Evolutionary conservation across 2,888 invertebrate species (phyloP).

Genomic region (Tetropium fuscum): DNA sequence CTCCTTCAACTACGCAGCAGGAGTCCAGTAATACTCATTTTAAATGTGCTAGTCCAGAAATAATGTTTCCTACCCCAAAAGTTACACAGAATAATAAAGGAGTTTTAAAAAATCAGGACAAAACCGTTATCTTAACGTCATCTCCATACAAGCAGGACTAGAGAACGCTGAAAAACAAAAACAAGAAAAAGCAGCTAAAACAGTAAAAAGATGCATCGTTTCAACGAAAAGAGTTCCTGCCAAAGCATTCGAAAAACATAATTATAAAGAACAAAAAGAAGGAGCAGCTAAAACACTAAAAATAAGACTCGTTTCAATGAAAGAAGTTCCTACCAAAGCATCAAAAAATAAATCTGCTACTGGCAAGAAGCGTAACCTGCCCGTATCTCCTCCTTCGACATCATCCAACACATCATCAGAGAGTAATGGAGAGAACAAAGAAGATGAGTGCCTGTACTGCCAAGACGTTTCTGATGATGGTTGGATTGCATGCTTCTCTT

Average conservation of each 20-base stretch:
- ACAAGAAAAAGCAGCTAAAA: neutral
- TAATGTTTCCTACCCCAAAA: neutral
- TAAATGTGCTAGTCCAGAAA: neutral
- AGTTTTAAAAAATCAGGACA: neutral
- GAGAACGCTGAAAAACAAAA: neutral
- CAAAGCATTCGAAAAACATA: neutral
- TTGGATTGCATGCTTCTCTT: too few relatives aligned
- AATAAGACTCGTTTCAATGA: too few relatives aligned
- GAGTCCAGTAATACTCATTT: too few relatives aligned
- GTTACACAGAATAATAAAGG: neutral
- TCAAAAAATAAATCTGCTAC: slow-evolving; percentile 1
- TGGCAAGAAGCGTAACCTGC: slow-evolving; percentile 1
- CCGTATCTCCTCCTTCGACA: slow-evolving; percentile 1
- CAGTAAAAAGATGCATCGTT: neutral
- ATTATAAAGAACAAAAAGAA: neutral
- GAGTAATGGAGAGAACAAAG: neutral
- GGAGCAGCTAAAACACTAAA: neutral
- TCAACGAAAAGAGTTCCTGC: neutral
- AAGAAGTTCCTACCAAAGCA: neutral
- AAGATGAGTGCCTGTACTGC: neutral
- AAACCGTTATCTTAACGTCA: too few relatives aligned
- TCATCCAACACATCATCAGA: neutral
- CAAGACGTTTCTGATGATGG: too few relatives aligned
- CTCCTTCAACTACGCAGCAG: too few relatives aligned
- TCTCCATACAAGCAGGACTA: slow-evolving; percentile 1